Evolutionary conservation across 2,888 invertebrate genomes (phyloP).

Genomic region (Cantharis flavilabris): DNA sequence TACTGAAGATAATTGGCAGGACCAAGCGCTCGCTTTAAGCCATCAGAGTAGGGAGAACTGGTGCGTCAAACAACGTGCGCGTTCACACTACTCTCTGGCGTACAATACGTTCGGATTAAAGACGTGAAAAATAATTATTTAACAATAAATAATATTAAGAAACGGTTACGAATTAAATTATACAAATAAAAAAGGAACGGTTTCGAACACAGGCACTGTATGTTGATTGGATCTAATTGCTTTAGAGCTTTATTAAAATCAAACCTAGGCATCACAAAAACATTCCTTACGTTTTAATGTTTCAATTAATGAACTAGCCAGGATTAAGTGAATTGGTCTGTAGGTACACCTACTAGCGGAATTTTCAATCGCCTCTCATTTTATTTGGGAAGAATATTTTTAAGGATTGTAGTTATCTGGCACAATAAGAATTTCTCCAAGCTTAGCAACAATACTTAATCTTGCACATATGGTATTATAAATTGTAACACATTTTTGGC

Average conservation of each 20-base stretch:
- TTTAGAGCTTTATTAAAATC: not conserved
- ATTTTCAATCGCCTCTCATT: not conserved
- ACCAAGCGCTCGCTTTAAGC: too few relatives aligned
- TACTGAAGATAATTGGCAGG: too few relatives aligned
- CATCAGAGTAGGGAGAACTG: too few relatives aligned
- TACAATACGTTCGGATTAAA: too few relatives aligned
- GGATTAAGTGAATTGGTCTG: not conserved
- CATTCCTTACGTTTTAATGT: not conserved
- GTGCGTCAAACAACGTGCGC: too few relatives aligned
- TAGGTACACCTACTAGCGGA: too few relatives aligned
- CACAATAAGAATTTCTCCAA: not conserved
- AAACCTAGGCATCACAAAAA: not conserved
- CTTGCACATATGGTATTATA: not conserved
- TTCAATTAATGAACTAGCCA: not conserved
- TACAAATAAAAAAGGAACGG: too few relatives aligned
- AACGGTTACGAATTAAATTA: too few relatives aligned
- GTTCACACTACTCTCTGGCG: too few relatives aligned
- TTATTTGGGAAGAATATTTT: not conserved
- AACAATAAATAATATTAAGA: too few relatives aligned
- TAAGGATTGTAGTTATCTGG: not conserved
- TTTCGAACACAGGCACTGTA: not conserved
- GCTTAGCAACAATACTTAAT: not conserved
- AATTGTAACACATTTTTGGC: constrained; percentile 26
- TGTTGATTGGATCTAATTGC: not conserved
- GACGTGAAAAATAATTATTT: too few relatives aligned